Percentiles rank a stretch among this genome's conserved stretches.
Conservation (phyloP, 1,140 invertebrate species). For the Teleogryllus occipitalis region DNA sequence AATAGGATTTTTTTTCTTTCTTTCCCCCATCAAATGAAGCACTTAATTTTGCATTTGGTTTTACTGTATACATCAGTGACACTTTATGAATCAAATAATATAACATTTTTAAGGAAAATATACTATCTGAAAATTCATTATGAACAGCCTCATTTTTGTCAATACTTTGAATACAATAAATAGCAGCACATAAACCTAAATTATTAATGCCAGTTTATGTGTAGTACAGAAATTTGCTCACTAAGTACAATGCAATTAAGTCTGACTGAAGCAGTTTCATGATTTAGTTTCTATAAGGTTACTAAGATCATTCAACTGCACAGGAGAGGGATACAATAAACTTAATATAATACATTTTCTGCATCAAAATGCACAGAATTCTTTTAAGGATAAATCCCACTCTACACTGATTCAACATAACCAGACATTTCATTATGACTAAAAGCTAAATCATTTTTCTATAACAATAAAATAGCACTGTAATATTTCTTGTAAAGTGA, state of each 20-base stretch:
- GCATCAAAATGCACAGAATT: neutral
- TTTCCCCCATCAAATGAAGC: neutral
- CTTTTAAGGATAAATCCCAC: neutral
- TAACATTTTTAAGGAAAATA: neutral
- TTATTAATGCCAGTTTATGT: neutral
- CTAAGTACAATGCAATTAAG: slow-evolving; percentile 5
- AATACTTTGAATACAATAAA: neutral
- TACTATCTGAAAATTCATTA: neutral
- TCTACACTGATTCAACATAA: neutral
- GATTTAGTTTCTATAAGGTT: neutral
- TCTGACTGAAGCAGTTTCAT: neutral
- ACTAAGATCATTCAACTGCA: neutral
- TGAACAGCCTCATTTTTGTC: neutral
- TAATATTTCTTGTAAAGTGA: neutral
- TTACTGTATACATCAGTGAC: neutral
- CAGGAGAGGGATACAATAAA: neutral
- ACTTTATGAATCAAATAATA: neutral
- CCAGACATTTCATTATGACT: neutral
- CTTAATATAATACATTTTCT: neutral
- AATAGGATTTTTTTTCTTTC: too few relatives aligned
- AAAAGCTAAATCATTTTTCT: neutral
- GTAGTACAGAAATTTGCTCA: neutral
- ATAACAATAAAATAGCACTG: neutral
- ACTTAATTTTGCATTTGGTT: neutral
- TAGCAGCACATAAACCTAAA: neutral